A percentile compares a stretch with the other conserved stretches of the same genome.
phyloP scores from a whole-genome alignment of 2,113 vertebrate genomes.

The Rhagologus leucostigma region DNA sequence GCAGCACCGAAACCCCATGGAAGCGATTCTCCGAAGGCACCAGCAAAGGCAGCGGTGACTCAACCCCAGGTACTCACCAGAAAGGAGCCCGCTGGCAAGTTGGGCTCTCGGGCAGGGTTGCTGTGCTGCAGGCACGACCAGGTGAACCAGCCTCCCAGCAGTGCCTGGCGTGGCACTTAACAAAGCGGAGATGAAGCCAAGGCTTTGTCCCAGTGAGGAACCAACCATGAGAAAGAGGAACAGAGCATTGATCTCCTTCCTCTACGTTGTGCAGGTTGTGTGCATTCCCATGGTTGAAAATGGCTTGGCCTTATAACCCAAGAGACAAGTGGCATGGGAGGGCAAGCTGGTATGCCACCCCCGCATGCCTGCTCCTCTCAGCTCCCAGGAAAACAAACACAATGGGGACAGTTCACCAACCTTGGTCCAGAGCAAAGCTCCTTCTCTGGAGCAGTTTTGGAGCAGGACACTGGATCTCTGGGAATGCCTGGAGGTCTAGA shows the following conservation, averaged over 20 bases:
- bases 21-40: not conserved
- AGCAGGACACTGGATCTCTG: accelerated
- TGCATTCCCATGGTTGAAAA: not conserved
- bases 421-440: not conserved
- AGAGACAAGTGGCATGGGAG: not conserved
- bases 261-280: not conserved
- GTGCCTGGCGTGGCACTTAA: accelerated
- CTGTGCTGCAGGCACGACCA: not conserved
- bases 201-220: not conserved
- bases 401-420: not conserved
- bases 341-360: not conserved
- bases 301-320: not conserved
- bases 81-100: not conserved
- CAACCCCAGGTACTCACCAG: not conserved
- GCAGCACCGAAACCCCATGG: not conserved
- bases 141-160: not conserved
- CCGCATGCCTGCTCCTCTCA: not conserved
- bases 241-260: not conserved
- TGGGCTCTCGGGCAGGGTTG: accelerated
- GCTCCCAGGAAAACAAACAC: not conserved
- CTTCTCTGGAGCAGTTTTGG: not conserved
- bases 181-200: not conserved
- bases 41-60: not conserved
- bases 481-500: not conserved
- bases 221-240: not conserved